These are phyloP conservation scores for Homarus gammarus DNA, from an alignment of 2,888 invertebrate species.

Conservation along the genomic window DNA sequence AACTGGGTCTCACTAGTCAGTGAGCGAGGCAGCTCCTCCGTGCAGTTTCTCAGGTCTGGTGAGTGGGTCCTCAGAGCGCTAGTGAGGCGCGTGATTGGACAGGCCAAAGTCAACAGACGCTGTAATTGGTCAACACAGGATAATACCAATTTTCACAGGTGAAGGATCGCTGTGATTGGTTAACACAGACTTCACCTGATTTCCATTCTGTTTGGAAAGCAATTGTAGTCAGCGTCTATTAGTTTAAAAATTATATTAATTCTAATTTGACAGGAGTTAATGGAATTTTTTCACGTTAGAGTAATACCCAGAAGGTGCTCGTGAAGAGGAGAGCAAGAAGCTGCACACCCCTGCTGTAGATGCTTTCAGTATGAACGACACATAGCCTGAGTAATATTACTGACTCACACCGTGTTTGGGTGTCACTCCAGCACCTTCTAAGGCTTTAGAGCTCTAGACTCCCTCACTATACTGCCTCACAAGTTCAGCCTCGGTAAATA, in stretches of 20 bases:
- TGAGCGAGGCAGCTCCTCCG: neutral
- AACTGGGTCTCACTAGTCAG: neutral
- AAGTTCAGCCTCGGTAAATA: too few relatives aligned
- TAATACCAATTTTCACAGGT: constrained; percentile 21
- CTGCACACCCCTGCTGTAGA: too few relatives aligned
- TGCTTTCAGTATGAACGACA: too few relatives aligned
- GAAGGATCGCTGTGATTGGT: constrained; percentile 8
- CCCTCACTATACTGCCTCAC: too few relatives aligned
- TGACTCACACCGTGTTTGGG: too few relatives aligned
- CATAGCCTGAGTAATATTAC: too few relatives aligned
- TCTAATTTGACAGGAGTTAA: neutral
- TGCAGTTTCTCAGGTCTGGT: neutral
- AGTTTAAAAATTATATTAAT: neutral
- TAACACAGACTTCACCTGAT: constrained; percentile 17
- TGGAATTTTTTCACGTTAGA: neutral
- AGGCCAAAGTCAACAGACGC: constrained; percentile 39
- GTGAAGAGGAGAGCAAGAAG: too few relatives aligned
- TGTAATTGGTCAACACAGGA: constrained; percentile 27
- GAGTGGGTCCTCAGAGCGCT: constrained; percentile 4
- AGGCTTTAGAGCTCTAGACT: too few relatives aligned
- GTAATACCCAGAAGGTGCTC: neutral
- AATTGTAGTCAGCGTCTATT: neutral
- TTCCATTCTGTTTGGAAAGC: neutral
- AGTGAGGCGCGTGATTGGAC: constrained; percentile 39
- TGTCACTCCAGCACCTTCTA: too few relatives aligned